Evolutionary conservation across 2,797 vertebrate species (phyloP).

Genomic region (Echiichthys vipera): DNA sequence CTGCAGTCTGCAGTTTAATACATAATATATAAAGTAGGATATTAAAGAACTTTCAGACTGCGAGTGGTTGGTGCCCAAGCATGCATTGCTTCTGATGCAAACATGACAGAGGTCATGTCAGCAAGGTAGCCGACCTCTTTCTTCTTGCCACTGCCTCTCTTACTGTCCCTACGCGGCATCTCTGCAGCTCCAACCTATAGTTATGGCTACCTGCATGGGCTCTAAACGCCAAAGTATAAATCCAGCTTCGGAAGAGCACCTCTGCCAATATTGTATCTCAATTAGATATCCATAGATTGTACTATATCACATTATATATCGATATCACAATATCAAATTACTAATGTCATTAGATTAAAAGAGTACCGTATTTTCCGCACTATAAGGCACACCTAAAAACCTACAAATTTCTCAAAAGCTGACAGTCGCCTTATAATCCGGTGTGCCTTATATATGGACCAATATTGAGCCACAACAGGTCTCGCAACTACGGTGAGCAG

Average conservation of each 20-base stretch:
- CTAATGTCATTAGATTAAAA: too few species aligned
- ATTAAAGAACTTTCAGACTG: neutral
- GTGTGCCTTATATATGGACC: too few species aligned
- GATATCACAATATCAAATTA: neutral
- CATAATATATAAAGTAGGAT: neutral
- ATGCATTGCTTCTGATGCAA: neutral
- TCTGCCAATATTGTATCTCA: neutral
- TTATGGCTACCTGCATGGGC: neutral
- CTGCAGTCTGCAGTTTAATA: conserved; percentile 23
- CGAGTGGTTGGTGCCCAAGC: neutral
- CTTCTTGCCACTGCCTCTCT: neutral
- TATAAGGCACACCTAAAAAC: too few species aligned
- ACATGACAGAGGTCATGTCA: neutral
- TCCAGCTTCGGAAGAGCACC: neutral
- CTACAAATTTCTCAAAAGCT: too few species aligned
- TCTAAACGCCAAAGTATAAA: neutral
- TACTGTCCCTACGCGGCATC: neutral
- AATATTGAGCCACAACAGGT: too few species aligned
- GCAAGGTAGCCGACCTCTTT: neutral
- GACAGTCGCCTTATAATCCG: too few species aligned
- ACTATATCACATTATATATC: neutral
- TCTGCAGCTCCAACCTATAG: neutral
- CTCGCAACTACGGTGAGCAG: too few species aligned
- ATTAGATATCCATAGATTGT: neutral
- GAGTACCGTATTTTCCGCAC: too few species aligned